Conservation (phyloP, 2,797 vertebrate genomes). For the Oophaga sylvatica region DNA sequence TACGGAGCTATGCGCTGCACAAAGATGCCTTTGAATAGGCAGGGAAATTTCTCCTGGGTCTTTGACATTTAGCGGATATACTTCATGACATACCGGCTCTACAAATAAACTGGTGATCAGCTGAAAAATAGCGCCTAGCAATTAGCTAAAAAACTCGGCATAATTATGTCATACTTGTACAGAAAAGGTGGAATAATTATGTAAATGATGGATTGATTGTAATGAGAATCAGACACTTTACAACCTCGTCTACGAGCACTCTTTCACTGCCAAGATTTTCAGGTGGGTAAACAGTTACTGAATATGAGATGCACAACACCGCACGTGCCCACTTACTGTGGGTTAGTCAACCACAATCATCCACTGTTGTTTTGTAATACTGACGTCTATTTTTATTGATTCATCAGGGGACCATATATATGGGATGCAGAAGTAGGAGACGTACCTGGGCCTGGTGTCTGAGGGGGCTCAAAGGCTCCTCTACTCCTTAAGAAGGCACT, state of each 20-base stretch:
- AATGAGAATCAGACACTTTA: conserved; percentile 48
- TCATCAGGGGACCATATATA: neutral
- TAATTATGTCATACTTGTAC: conserved; percentile 54
- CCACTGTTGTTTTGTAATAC: neutral
- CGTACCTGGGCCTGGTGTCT: neutral
- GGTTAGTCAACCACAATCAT: neutral
- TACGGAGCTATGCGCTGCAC: neutral
- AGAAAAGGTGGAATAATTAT: conserved; percentile 54
- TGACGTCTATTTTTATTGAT: neutral
- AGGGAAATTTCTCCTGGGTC: conserved; percentile 23
- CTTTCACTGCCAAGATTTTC: conserved; percentile 27
- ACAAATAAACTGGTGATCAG: conserved; percentile 43
- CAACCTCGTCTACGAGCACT: conserved; percentile 29
- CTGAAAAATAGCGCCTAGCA: conserved; percentile 30
- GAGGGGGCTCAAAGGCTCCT: neutral
- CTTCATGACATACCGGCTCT: conserved; percentile 39
- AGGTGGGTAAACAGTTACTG: conserved; percentile 36
- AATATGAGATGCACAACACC: neutral
- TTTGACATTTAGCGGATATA: conserved; percentile 35
- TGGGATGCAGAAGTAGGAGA: neutral
- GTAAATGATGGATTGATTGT: conserved; percentile 47
- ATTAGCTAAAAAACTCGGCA: conserved; percentile 43
- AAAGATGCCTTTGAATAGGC: conserved; percentile 31
- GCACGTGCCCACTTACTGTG: neutral
- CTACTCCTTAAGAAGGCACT: no score